These are phyloP conservation scores for Schizothorax lantsangensis DNA, from an alignment of 2,797 vertebrate species.

Conservation along the genomic window DNA sequence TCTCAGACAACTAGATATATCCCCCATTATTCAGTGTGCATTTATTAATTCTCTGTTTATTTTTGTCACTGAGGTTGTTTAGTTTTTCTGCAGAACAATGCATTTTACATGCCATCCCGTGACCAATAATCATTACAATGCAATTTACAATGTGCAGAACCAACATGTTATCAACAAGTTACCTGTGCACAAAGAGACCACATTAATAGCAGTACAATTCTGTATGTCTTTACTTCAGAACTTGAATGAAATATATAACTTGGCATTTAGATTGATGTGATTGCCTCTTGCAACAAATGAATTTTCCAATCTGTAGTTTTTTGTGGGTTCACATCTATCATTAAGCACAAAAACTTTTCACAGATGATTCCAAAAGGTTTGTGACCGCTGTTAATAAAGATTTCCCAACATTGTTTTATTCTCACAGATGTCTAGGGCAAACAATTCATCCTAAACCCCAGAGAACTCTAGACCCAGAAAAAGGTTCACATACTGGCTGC, in stretches of 20 bases:
- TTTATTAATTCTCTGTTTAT: neutral
- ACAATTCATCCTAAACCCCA: constrained; percentile 32
- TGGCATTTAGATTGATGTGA: neutral
- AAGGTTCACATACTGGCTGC: constrained; percentile 48
- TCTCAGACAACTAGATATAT: neutral
- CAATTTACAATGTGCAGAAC: neutral
- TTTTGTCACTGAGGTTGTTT: neutral
- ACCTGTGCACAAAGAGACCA: neutral
- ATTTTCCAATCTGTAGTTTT: neutral
- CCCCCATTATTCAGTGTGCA: neutral
- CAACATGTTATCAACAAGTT: neutral
- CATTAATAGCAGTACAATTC: neutral
- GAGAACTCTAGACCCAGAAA: constrained; percentile 23
- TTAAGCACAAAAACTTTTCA: neutral
- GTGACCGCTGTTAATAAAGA: neutral
- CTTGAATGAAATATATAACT: neutral
- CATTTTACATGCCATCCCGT: neutral
- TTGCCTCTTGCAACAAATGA: neutral
- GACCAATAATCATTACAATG: neutral
- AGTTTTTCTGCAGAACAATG: neutral
- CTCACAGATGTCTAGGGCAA: constrained; percentile 32
- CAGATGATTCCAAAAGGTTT: neutral
- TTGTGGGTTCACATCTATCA: neutral
- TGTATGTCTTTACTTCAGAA: neutral
- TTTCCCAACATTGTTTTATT: constrained; percentile 16